A percentile compares a stretch with the other conserved stretches of the same genome.
These are phyloP conservation scores for Atractosteus spatula DNA, from an alignment of 2,113 vertebrate genomes.

Conservation along the genomic window DNA sequence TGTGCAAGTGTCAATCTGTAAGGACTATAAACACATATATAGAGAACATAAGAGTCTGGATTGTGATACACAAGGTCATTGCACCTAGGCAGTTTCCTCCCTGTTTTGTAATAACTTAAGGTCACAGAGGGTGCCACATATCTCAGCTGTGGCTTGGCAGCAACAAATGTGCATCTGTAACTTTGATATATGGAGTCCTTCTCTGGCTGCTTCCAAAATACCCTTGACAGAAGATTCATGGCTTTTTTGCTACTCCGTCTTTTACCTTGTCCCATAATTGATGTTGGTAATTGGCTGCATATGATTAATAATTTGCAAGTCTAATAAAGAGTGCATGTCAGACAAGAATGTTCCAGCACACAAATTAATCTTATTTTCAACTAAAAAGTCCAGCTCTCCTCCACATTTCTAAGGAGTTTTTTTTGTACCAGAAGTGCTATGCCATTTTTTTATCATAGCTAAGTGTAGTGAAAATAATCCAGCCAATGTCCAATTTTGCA, in stretches of 20 bases:
- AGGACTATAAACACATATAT: no score
- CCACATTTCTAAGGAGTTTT: background rate
- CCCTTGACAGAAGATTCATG: conserved; percentile 57
- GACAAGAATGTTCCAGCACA: conserved; percentile 4
- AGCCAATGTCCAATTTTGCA: no score
- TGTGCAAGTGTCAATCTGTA: no score
- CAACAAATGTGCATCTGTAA: conserved; percentile 67
- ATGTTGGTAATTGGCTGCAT: conserved; percentile 19
- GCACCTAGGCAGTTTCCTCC: conserved; percentile 63
- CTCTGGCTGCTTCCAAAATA: conserved; percentile 67
- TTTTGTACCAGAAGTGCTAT: background rate
- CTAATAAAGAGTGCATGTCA: conserved; percentile 41
- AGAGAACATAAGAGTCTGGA: conserved; percentile 23
- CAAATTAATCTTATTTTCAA: background rate
- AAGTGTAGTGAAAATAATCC: no score
- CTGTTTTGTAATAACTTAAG: conserved; percentile 66
- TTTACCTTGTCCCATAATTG: conserved; percentile 40
- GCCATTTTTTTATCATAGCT: no score
- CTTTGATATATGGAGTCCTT: conserved; percentile 71
- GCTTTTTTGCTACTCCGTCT: conserved; percentile 41
- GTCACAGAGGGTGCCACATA: conserved; percentile 66
- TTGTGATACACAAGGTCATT: conserved; percentile 65
- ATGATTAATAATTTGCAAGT: conserved; percentile 52
- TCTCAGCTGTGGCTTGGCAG: conserved; percentile 70
- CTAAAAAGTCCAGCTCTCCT: background rate